A percentile compares a stretch with the other conserved stretches of the same genome.
Conservation (phyloP, 1,140 invertebrate genomes). For the Aphaenogaster rudis region DNA sequence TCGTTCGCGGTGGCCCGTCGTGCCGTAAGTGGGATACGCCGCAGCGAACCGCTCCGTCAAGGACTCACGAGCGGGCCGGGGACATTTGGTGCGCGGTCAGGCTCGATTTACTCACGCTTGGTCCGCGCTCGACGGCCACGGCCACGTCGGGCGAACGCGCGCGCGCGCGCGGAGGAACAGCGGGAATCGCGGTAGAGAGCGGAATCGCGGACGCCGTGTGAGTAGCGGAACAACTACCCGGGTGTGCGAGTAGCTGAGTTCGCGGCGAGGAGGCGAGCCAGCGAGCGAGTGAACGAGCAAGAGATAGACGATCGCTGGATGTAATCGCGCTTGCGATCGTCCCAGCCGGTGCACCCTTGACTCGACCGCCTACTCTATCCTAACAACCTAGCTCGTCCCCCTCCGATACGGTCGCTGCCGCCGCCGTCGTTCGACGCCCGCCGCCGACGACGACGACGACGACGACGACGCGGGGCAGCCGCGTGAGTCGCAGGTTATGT, state of each 20-base stretch:
- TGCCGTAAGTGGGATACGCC: conserved; percentile 23
- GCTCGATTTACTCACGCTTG: neutral
- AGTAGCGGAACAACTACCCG: neutral
- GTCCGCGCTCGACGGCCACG: conserved; percentile 23
- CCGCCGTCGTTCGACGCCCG: conserved; percentile 56
- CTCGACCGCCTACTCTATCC: conserved; percentile 20
- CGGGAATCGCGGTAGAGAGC: conserved; percentile 3
- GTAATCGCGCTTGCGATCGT: neutral
- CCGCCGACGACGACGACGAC: conserved; percentile 60
- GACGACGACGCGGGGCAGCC: conserved; percentile 68
- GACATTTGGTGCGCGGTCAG: conserved; percentile 57
- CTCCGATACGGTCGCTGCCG: conserved; percentile 32
- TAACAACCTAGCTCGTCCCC: conserved; percentile 15
- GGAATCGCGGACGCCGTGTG: conserved; percentile 6
- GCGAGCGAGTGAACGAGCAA: neutral
- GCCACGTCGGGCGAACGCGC: conserved; percentile 35
- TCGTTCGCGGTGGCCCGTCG: conserved; percentile 7
- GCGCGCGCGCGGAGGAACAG: conserved; percentile 36
- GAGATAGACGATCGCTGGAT: conserved; percentile 1
- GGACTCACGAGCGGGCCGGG: conserved; percentile 22
- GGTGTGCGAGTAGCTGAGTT: neutral
- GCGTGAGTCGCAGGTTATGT: conserved; percentile 84
- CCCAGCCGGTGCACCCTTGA: neutral
- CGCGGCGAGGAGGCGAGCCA: neutral
- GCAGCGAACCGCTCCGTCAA: neutral